These are phyloP conservation scores for Apotomis capreana DNA, from an alignment of 2,888 invertebrate species.

Conservation along the genomic window DNA sequence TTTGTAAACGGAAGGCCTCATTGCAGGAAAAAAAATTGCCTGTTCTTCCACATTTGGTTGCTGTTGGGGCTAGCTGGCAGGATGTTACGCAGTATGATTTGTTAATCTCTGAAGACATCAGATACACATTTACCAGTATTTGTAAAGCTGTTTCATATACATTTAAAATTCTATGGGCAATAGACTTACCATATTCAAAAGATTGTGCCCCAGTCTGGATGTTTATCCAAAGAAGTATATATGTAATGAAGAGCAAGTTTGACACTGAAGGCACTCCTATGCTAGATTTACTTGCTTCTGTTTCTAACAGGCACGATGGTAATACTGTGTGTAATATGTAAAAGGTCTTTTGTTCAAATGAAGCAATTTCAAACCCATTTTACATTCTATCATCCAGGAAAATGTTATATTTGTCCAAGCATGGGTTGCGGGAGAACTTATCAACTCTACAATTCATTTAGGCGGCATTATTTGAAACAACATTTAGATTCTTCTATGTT, in stretches of 20 bases:
- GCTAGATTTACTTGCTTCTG: constrained; percentile 28
- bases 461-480: constrained; percentile 13
- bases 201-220: constrained; percentile 20
- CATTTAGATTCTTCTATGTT: constrained; percentile 4
- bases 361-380: constrained; percentile 16
- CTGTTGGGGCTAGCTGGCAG: constrained; percentile 10
- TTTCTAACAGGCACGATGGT: constrained; percentile 25
- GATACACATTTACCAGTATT: constrained; percentile 15
- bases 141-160: constrained; percentile 15
- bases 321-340: constrained; percentile 21
- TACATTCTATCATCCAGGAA: constrained; percentile 18
- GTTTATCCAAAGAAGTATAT: constrained; percentile 27
- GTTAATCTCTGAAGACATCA: constrained; percentile 15
- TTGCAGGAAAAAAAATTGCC: constrained; percentile 15
- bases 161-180: constrained; percentile 22
- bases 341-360: constrained; percentile 15
- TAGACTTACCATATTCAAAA: constrained; percentile 24
- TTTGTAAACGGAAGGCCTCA: neutral
- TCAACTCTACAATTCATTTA: constrained; percentile 11
- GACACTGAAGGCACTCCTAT: constrained; percentile 26
- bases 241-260: constrained; percentile 24
- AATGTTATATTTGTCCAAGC: neutral
- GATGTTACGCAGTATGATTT: constrained; percentile 11
- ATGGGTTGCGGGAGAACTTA: constrained; percentile 1
- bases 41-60: constrained; percentile 5